Base-by-base conservation (phyloP, 1,140 invertebrate genomes). In the Antheraea pernyi region DNA sequence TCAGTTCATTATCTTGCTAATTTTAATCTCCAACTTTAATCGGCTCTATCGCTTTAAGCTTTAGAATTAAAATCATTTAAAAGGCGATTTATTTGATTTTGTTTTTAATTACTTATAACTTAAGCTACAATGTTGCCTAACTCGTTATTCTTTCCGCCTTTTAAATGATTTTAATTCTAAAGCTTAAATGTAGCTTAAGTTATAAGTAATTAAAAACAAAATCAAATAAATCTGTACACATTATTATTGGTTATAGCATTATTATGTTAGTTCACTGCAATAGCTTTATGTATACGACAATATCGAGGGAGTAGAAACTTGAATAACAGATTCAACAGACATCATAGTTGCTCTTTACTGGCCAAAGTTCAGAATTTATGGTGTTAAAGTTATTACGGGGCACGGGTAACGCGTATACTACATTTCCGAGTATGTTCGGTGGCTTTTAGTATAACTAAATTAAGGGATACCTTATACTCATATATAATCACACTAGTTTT, bases 291-390 rank as follows among this genome's bases (percentile, higher is more conserved):
- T 58, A 65, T 60, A 16, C 59, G n/a, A 48, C 48, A 58, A 62
- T 64, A 73, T 65, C 66, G 62, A 58, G 71, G 46, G 58, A 69
- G 39, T 67, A 61, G 46, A 63, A 68, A 72, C 59, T 70, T 69
- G 65, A 76, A 74, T 79, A 76, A 76, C 73, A 75, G 78, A 80
- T 82, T 80, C 77, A 73, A 69, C 67, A 73, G 72, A 75, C 71
- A 68, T 80, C 76, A 77, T 79, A 83, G 76, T 78, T 81, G 78
- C 73, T 64, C 71, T 73, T 67, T 67, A 77, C 68, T 66, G 18
- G 60, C 63, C 67, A 37, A 82, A 84, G 72, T 85, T 84, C 63
- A 59, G 70, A 80, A 84, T 86, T 82, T 84, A 84, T 71, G 65
- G 73, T 75, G 71, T 62, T 71, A 73, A 84, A 83, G 71, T 85